A percentile compares a stretch with the other conserved stretches of the same genome.
These are phyloP conservation scores for Nephrocerus scutellatus DNA, from an alignment of 2,888 invertebrate genomes.

Conservation along the genomic window DNA sequence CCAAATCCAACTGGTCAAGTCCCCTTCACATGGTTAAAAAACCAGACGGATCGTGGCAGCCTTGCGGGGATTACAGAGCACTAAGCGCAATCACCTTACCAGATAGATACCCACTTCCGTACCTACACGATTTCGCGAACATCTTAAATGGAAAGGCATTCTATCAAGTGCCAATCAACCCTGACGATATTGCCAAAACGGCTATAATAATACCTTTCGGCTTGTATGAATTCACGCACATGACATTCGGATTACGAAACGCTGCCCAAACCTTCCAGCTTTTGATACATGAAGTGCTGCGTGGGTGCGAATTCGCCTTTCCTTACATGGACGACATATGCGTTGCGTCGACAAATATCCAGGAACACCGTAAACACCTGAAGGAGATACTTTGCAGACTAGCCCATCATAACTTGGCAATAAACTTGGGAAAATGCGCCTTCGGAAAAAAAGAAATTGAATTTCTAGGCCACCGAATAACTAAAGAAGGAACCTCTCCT, in stretches of 20 bases:
- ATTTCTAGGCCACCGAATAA: conserved; percentile 6
- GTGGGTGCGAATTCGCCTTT: conserved; percentile 24
- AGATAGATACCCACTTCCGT: conserved; percentile 35
- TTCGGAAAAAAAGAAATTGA: conserved; percentile 9
- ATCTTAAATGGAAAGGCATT: conserved; percentile 30
- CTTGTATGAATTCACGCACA: conserved; percentile 31
- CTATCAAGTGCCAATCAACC: conserved; percentile 32
- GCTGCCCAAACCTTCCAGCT: conserved; percentile 38
- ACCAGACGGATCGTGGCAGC: conserved; percentile 15
- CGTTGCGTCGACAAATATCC: conserved; percentile 22
- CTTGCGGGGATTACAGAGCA: conserved; percentile 15
- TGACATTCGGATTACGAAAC: conserved; percentile 38
- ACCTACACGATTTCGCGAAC: conserved; percentile 20
- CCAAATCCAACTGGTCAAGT: conserved; percentile 19
- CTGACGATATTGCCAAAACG: conserved; percentile 29
- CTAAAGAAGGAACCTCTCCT: no score
- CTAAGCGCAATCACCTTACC: conserved; percentile 27
- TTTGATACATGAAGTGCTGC: conserved; percentile 31
- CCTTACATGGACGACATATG: conserved; percentile 31
- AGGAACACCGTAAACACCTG: conserved; percentile 25
- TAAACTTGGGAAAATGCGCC: conserved; percentile 15
- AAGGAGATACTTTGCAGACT: conserved; percentile 21
- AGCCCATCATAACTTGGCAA: conserved; percentile 5
- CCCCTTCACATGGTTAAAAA: conserved; percentile 20
- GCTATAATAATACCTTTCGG: conserved; percentile 37